Conservation (phyloP, 1,140 invertebrate species). For the Drosophila simulans region DNA sequence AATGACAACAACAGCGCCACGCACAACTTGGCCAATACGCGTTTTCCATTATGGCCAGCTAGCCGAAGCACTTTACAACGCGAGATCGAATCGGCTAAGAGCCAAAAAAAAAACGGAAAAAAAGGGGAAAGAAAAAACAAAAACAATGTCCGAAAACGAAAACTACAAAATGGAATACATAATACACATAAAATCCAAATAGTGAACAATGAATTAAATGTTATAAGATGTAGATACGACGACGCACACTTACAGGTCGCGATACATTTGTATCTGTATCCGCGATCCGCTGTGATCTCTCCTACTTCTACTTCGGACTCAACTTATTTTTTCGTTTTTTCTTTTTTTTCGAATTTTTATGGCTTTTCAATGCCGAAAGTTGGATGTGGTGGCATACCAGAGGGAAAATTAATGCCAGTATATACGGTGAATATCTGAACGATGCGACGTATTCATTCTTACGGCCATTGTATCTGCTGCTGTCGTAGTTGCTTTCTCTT, state of each 20-base stretch:
- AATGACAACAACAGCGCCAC: constrained; percentile 76
- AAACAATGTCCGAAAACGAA: constrained; percentile 52
- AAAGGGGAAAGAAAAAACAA: too few relatives aligned
- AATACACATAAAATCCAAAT: constrained; percentile 63
- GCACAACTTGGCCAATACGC: constrained; percentile 77
- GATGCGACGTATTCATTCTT: constrained; percentile 42
- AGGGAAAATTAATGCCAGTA: constrained; percentile 61
- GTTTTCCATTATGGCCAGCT: constrained; percentile 63
- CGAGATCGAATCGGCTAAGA: constrained; percentile 34
- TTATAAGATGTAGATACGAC: constrained; percentile 57
- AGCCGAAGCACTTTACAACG: constrained; percentile 44
- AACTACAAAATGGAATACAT: constrained; percentile 74
- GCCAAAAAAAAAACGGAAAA: constrained; percentile 1
- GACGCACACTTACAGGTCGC: constrained; percentile 7
- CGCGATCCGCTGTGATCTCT: constrained; percentile 52
- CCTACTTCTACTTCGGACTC: constrained; percentile 17
- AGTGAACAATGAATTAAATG: constrained; percentile 62
- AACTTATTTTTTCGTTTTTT: constrained; percentile 17
- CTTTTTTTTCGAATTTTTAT: constrained; percentile 26
- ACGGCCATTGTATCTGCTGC: constrained; percentile 1
- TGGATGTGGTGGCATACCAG: constrained; percentile 30
- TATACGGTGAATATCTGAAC: constrained; percentile 39
- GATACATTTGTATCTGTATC: constrained; percentile 37
- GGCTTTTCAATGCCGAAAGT: constrained; percentile 58
- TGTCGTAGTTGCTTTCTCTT: constrained; percentile 72